phyloP scores from a whole-genome alignment of 2,888 invertebrate genomes.

The Macrosoma leucophasiata region DNA sequence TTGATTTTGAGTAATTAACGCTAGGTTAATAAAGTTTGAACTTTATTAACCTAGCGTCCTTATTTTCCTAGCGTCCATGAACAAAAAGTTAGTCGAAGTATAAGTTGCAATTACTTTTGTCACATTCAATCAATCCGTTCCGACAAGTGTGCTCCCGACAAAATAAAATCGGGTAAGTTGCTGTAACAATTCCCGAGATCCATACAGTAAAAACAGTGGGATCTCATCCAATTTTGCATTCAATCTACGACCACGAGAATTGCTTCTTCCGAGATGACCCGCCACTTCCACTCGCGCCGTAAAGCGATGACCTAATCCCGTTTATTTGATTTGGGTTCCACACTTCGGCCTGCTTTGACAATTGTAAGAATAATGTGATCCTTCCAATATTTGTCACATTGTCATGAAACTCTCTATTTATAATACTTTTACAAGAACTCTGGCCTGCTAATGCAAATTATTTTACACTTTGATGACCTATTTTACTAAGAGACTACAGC shows the following conservation, averaged over 20 bases:
- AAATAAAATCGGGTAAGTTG: constrained; percentile 58
- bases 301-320: constrained; percentile 73
- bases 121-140: constrained; percentile 70
- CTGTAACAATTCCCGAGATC: constrained; percentile 52
- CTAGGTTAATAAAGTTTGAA: too few species aligned
- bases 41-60: too few species aligned
- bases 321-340: constrained; percentile 71
- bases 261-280: constrained; percentile 71
- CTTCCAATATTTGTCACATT: too few species aligned
- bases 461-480: too few species aligned
- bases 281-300: constrained; percentile 63
- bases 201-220: constrained; percentile 68
- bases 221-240: constrained; percentile 75
- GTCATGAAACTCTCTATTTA: too few species aligned
- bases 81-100: constrained; percentile 38
- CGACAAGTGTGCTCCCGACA: constrained; percentile 52
- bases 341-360: constrained; percentile 59
- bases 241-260: constrained; percentile 73
- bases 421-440: too few species aligned
- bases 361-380: constrained; percentile 33
- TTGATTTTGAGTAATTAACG: too few species aligned
- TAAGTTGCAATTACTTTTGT: constrained; percentile 66
- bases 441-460: too few species aligned
- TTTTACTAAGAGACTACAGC: too few species aligned
- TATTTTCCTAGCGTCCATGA: too few species aligned